These are phyloP conservation scores for Tokudaia muenninki DNA, from an alignment of 2,797 vertebrate genomes.

Conservation along the genomic window DNA sequence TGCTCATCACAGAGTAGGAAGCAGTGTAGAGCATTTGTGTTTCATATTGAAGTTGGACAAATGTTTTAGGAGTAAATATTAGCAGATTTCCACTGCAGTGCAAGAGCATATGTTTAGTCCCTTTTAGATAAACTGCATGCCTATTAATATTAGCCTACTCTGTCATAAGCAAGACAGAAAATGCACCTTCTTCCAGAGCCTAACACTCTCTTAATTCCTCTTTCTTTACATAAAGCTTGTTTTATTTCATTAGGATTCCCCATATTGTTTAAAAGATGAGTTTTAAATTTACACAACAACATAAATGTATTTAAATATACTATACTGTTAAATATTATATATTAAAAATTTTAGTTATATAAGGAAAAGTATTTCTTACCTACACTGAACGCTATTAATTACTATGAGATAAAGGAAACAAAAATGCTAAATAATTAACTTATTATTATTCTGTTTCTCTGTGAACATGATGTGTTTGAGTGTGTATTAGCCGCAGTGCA, in stretches of 20 bases:
- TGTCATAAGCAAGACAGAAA: background rate
- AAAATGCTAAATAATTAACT: too few relatives aligned
- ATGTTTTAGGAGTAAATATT: conserved; percentile 3
- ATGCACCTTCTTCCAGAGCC: background rate
- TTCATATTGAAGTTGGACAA: background rate
- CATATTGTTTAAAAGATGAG: background rate
- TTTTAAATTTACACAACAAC: background rate
- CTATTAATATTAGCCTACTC: background rate
- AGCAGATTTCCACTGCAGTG: background rate
- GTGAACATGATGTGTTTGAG: background rate
- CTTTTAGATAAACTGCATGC: background rate
- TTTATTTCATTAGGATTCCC: background rate
- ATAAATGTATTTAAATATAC: background rate
- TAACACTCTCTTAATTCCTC: background rate
- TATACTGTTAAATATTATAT: background rate
- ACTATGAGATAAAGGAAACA: background rate
- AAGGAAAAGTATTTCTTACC: background rate
- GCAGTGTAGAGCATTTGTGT: background rate
- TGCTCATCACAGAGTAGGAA: background rate
- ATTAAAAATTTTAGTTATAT: background rate
- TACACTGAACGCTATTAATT: background rate
- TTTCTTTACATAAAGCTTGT: background rate
- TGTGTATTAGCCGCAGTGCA: too few relatives aligned
- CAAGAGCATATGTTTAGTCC: background rate
- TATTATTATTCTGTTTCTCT: background rate